Base-by-base conservation (phyloP, 1,140 invertebrate genomes). In the Heliconius melpomene region DNA sequence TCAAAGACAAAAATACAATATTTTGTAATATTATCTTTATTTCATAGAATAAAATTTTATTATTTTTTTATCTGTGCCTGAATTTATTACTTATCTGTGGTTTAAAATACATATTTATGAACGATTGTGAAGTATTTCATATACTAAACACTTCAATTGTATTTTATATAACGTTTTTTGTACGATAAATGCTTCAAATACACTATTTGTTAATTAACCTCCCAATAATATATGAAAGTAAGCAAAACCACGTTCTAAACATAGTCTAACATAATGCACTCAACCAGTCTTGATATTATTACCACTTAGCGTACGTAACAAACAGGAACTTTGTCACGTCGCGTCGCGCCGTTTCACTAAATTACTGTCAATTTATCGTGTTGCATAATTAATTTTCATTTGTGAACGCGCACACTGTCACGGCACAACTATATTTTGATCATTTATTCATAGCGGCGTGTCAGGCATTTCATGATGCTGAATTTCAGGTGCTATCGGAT, bases 321-420 rank as follows among this genome's bases (percentile, higher is more conserved):
- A 75, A 78, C 75, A 76, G 77, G 83, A 83, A 83, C 82, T 78
- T 78, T 75, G 79, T 86, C 82, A 85, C 85, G 81, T 78, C 85
- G 85, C 84, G 77, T 40, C 76, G 76, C 80, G 73, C 57, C 79
- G 84, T 83, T 83, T 84, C 86, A 86, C 85, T 82, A 84, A 89
- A 93, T 93, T 93, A 93, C 80, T 89, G 90, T 93, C 91, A 93
- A 93, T 93, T 93, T 91, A 91, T 89, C 85, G 85, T 82, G 74
- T 86, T 93, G 88, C 90, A 93, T 93, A 91, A 90, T 93, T 93
- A 91, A 93, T 91, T 93, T 91, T 92, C 91, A 93, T 93, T 93
- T 90, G 90, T 89, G 87, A 85, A 82, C 86, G 82, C 82, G 86
- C 86, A 88, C 85, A 84, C 82, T 75, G 87, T 90, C 89, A 90